A percentile compares a stretch with the other conserved stretches of the same genome.
Evolutionary conservation across 2,797 vertebrate species (phyloP).

Genomic region (Pipistrellus pygmaeus): DNA sequence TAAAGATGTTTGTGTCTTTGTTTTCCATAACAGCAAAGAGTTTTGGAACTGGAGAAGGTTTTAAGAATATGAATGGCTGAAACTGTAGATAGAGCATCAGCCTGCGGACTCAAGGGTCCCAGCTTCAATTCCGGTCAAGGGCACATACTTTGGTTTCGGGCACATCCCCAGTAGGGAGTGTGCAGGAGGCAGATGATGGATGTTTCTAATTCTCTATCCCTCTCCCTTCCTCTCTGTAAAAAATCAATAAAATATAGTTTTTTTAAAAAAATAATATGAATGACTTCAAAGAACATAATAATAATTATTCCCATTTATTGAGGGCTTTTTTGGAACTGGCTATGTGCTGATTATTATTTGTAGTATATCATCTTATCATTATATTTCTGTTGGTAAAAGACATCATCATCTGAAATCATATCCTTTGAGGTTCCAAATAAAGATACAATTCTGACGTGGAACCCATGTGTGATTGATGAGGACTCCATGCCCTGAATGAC

Average conservation of each 20-base stretch:
- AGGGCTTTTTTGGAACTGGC: neutral
- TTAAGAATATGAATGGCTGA: constrained; percentile 11
- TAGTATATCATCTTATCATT: neutral
- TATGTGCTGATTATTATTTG: neutral
- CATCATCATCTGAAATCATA: neutral
- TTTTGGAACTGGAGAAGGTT: neutral
- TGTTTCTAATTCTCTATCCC: too few relatives aligned
- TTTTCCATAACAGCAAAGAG: neutral
- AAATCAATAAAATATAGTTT: too few relatives aligned
- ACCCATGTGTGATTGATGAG: neutral
- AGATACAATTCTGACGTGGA: neutral
- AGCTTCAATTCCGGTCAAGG: too few relatives aligned
- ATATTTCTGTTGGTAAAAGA: neutral
- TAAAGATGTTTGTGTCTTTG: neutral
- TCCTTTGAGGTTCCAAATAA: neutral
- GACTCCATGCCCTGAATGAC: neutral
- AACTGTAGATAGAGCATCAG: too few relatives aligned
- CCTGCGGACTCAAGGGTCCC: too few relatives aligned
- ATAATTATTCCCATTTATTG: neutral
- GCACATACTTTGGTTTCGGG: too few relatives aligned
- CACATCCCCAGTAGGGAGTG: too few relatives aligned
- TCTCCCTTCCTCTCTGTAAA: too few relatives aligned
- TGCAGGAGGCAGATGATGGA: too few relatives aligned
- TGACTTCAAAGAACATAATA: neutral
- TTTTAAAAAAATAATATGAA: neutral